These are phyloP conservation scores for Sussaba pulchella DNA, from an alignment of 2,888 invertebrate species.

Conservation along the genomic window DNA sequence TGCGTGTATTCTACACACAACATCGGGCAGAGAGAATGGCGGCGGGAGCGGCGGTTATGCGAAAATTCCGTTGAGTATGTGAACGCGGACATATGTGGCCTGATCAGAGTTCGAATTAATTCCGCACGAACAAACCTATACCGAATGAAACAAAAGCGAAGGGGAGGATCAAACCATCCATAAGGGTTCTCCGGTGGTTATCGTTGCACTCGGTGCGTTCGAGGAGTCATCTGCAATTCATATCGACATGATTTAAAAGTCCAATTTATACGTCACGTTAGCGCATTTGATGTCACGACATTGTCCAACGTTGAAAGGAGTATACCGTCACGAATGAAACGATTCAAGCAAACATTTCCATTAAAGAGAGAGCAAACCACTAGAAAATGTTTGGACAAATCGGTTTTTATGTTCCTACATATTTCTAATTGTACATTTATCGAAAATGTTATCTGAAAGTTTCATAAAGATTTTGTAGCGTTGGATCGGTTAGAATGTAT, in stretches of 20 bases:
- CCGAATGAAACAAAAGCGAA: conserved; percentile 51
- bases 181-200: conserved; percentile 10
- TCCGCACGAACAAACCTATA: conserved; percentile 29
- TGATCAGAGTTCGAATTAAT: conserved; percentile 56
- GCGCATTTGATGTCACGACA: not conserved
- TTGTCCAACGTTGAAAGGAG: too few species aligned
- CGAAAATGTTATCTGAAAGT: too few species aligned
- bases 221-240: conserved; percentile 44
- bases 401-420: too few species aligned
- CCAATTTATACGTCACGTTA: conserved; percentile 8
- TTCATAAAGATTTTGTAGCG: too few species aligned
- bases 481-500: too few species aligned
- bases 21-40: conserved; percentile 5
- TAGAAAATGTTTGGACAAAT: too few species aligned
- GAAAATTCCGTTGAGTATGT: not conserved
- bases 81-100: conserved; percentile 41
- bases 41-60: conserved; percentile 23
- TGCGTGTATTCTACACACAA: conserved; percentile 28
- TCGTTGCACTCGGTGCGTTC: not conserved
- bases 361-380: too few species aligned
- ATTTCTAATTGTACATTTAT: too few species aligned
- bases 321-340: not conserved
- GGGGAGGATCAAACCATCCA: conserved; percentile 34
- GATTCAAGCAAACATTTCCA: too few species aligned
- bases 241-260: conserved; percentile 44